Base-by-base conservation (phyloP, 1,140 invertebrate species). In the Asbolus verrucosus region DNA sequence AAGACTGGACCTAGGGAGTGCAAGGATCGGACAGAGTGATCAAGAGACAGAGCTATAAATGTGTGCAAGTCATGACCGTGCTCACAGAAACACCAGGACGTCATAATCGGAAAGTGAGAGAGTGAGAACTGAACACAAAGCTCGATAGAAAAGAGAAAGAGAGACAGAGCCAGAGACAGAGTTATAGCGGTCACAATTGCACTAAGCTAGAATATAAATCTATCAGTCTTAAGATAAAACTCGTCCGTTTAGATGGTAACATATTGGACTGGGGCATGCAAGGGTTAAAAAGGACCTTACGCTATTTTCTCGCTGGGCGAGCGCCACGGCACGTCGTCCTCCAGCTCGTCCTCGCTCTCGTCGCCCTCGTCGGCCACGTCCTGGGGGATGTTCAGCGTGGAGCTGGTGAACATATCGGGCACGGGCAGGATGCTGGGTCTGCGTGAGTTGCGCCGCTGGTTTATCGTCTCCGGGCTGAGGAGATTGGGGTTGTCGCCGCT, bases 301-400 rank as follows among this genome's bases (percentile, higher is more conserved):
- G 92, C 90, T 77, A 95, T 94, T 82, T 94, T 94, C 81, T 95
- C 93, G 38, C 92, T 94, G 0, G 92, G 92, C 1, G 92, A 92
- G 73, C 92, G 85, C 93, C 93, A 95, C 1, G 93, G 92, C 16
- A 94, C 93, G 68, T 95, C 92, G 75, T 94, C 93, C 27, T 94
- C 92, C 54, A 94, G 87, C 80, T 95, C 93, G 74, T 95, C 93
- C 74, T 94, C 93, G 73, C 92, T 94, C 73, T 93, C 92, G 70
- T 94, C 92, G 0, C 86, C 89, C 68, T 89, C 89, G 27, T 88
- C 89, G 70, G 90, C 88, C 14, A 91, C 90, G 18, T 90, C 84
- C 50, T 88, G 89, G 0, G 90, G 85, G 59, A 93, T 89, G 77
- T 91, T 92, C 46, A 93, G 84, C 14, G 87, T 90, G 27, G 88